Conservation (phyloP, 2,113 vertebrate genomes). For the Taxidea taxus region DNA sequence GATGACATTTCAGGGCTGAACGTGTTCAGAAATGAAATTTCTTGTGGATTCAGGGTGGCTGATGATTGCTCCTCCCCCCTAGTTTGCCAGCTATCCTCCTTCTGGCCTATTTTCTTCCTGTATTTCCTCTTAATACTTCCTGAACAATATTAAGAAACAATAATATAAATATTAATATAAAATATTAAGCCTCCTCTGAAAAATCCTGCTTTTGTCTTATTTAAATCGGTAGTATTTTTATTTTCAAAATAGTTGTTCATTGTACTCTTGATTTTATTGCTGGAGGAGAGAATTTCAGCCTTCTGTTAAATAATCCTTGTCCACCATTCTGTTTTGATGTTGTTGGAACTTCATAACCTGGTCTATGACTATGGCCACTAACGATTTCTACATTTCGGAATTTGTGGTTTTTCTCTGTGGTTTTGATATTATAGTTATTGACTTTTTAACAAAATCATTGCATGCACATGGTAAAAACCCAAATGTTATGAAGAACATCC, state of each 20-base stretch:
- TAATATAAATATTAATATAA: too few species aligned
- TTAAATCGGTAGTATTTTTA: not conserved
- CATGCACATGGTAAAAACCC: not conserved
- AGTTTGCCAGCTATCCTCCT: not conserved
- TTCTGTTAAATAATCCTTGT: not conserved
- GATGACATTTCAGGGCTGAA: not conserved
- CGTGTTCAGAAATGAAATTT: not conserved
- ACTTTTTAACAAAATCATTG: not conserved
- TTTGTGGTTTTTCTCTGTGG: not conserved
- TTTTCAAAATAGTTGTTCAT: not conserved
- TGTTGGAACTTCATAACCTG: not conserved
- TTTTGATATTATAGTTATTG: not conserved
- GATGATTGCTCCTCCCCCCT: not conserved
- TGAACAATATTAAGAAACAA: too few species aligned
- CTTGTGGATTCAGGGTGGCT: not conserved
- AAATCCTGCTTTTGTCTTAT: not conserved
- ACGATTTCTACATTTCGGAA: not conserved
- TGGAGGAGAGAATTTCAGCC: not conserved
- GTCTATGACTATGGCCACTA: not conserved
- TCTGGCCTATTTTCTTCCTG: not conserved
- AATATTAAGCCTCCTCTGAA: not conserved
- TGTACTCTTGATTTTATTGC: not conserved
- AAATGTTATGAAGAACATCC: not conserved
- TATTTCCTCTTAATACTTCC: not conserved
- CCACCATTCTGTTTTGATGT: not conserved